phyloP scores from a whole-genome alignment of 2,797 vertebrate species.

The Australoheros facetus region DNA sequence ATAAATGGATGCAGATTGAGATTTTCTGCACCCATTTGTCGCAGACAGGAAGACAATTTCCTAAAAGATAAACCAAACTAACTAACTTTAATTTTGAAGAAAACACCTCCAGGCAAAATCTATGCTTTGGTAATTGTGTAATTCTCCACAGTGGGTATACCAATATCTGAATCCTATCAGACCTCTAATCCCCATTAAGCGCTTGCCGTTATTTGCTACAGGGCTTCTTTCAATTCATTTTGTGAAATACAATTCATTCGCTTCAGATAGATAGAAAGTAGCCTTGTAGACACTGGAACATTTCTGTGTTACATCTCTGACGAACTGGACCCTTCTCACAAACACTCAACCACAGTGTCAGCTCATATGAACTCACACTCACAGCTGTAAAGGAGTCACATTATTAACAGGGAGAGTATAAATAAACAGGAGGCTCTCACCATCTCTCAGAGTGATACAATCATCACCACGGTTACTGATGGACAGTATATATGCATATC shows the following conservation, averaged over 20 bases:
- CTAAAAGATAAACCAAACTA: neutral
- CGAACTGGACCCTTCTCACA: neutral
- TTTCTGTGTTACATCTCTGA: conserved; percentile 7
- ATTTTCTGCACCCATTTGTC: conserved; percentile 14
- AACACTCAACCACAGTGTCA: conserved; percentile 8
- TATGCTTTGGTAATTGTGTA: conserved; percentile 12
- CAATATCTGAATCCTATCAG: conserved; percentile 33
- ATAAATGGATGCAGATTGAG: conserved; percentile 19
- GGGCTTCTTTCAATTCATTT: conserved; percentile 28
- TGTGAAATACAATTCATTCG: conserved; percentile 13
- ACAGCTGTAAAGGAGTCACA: conserved; percentile 11
- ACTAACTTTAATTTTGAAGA: conserved; percentile 12
- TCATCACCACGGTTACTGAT: conserved; percentile 55
- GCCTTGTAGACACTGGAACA: neutral
- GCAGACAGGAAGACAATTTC: neutral
- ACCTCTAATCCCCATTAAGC: conserved; percentile 26
- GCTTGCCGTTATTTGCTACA: conserved; percentile 19
- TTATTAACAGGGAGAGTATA: conserved; percentile 36
- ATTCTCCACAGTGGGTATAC: conserved; percentile 13
- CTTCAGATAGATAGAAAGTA: conserved; percentile 2
- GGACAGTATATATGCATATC: neutral
- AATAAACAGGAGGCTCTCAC: conserved; percentile 46
- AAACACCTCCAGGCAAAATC: conserved; percentile 1
- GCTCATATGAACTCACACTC: conserved; percentile 25
- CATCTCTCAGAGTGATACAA: conserved; percentile 17